Evolutionary conservation across 1,140 invertebrate species (phyloP), one percentile per base, ranked within the genome.

Genomic region (Leptinotarsa lineolata): DNA sequence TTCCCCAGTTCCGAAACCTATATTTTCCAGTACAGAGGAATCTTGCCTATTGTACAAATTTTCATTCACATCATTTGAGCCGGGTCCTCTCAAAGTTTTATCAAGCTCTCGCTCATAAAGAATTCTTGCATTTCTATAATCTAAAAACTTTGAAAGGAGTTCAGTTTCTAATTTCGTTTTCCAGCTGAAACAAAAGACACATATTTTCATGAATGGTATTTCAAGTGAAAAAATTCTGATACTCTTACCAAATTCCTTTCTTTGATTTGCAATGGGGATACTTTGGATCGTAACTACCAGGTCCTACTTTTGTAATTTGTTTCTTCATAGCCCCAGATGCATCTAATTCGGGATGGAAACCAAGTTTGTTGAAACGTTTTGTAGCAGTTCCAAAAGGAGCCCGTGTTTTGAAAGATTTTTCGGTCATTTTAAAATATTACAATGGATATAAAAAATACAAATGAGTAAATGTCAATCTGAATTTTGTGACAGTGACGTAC

Each of bases 131-230:
- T 83, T 81, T 60, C 77, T 76, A 68, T 76, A 82, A 12, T 81
- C 82, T 16, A 83, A 70, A 74, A 76, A 78, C 59, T 78, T 78
- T 4, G 83, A 83, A 63, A 80, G 82, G 45, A 81, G 77, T 61
- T 82, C 79, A 13, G 72, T 48, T 20, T 81, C 79, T 16, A 76
- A 13, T 73, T 81, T 78, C 11, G 73, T 45, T 16, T 75, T 77
- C 82, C 82, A 83, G 30, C 80, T 81, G 64, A 44, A 79, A 78
- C 67, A 58, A 67, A 54, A 54, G 16, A 54, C 2, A 0, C 16
- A 4, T 5, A 18, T 54, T 54, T 54, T 54, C n/a, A 54, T 15
- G 3, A 54, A 54, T 54, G 16, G 46, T 13, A 16, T 20, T 39
- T 18, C 11, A 18, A 21, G n/a, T 45, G n/a, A 48, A 1, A 18